Conservation (phyloP, 2,888 invertebrate genomes). For the Carterocephalus palaemon region DNA sequence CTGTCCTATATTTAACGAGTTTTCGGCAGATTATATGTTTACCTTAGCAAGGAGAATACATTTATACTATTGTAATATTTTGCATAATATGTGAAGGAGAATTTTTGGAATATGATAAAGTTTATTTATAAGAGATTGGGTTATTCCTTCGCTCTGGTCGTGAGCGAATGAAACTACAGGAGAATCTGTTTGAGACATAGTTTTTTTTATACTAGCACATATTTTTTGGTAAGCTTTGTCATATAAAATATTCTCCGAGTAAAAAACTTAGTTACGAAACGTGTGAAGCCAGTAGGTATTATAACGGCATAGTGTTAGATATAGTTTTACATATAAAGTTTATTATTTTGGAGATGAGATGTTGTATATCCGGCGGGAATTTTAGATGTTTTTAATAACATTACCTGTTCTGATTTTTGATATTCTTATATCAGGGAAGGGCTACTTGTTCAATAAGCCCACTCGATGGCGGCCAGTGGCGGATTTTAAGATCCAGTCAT, state of each 20-base stretch:
- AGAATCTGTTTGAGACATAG: too few relatives aligned
- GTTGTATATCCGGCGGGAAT: conserved; percentile 4
- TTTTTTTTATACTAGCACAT: conserved; percentile 1
- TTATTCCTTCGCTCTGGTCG: too few relatives aligned
- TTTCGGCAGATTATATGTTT: conserved; percentile 2
- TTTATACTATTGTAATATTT: too few relatives aligned
- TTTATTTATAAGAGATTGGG: too few relatives aligned
- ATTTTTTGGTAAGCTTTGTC: conserved; percentile 3
- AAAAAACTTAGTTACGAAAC: background rate
- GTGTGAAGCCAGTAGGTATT: conserved; percentile 8
- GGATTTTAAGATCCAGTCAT: too few relatives aligned
- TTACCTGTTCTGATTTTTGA: too few relatives aligned
- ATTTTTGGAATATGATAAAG: too few relatives aligned
- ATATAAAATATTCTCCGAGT: conserved; percentile 11
- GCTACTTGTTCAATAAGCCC: too few relatives aligned
- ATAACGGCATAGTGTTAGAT: conserved; percentile 5
- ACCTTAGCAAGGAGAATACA: conserved; percentile 8
- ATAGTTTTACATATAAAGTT: background rate
- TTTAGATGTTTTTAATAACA: background rate
- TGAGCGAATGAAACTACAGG: too few relatives aligned
- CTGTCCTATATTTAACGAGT: conserved; percentile 8
- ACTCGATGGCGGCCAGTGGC: too few relatives aligned
- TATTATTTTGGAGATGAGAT: conserved; percentile 3
- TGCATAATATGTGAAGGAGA: background rate
- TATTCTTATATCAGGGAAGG: too few relatives aligned